These are phyloP conservation scores for Petrosia ficiformis DNA, from an alignment of 37 sponge, comb jelly and placozoan genomes.

Conservation along the genomic window DNA sequence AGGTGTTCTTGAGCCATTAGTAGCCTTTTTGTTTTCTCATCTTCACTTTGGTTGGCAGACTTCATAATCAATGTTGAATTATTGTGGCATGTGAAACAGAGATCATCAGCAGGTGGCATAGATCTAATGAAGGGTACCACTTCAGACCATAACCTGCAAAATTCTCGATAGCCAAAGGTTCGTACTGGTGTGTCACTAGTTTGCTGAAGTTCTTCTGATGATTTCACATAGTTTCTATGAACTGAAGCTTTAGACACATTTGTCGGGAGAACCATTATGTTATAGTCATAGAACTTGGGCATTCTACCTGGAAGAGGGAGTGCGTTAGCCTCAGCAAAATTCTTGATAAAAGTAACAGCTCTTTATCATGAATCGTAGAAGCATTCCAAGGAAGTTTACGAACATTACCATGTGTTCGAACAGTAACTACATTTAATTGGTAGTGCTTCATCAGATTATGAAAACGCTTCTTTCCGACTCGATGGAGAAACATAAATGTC, in stretches of 20 bases:
- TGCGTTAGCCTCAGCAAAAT: constrained; percentile 5
- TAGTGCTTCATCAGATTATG: no score
- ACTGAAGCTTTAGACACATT: constrained; percentile 13
- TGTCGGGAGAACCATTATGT: constrained; percentile 21
- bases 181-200: neutral
- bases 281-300: constrained; percentile 6
- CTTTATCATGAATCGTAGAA: constrained; percentile 3
- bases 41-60: constrained; percentile 11
- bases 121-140: neutral
- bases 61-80: neutral
- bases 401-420: constrained; percentile 11
- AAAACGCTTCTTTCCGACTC: no score
- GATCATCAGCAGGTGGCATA: constrained; percentile 12
- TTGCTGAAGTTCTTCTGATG: neutral
- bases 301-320: constrained; percentile 8
- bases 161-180: constrained; percentile 22
- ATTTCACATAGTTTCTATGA: neutral
- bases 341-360: constrained; percentile 3
- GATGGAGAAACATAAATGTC: constrained; percentile 1
- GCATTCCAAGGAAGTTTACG: constrained; percentile 24
- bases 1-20: neutral
- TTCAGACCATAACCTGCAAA: constrained; percentile 14
- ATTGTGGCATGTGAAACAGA: constrained; percentile 15
- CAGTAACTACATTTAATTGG: no score
- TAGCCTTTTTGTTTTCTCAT: neutral